Conservation (phyloP, 2,888 invertebrate species). For the Hipparchia semele region DNA sequence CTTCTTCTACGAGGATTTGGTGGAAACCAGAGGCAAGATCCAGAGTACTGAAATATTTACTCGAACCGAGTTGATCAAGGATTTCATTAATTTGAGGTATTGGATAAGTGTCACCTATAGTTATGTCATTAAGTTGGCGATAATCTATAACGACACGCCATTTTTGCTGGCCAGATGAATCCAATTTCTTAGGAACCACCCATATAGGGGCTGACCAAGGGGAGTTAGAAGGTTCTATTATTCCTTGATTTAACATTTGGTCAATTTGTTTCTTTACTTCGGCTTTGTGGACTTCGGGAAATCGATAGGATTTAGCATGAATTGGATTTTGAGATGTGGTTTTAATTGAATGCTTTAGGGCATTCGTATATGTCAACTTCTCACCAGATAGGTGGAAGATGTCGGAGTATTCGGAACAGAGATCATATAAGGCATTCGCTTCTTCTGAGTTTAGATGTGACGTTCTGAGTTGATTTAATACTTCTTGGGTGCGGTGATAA, state of each 20-base stretch:
- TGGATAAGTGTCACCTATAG: conserved; percentile 41
- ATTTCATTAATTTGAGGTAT: conserved; percentile 45
- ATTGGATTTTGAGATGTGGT: conserved; percentile 6
- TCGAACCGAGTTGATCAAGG: conserved; percentile 42
- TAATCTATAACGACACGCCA: conserved; percentile 33
- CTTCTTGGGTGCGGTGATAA: not conserved
- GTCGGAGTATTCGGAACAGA: conserved; percentile 14
- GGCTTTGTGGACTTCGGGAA: conserved; percentile 37
- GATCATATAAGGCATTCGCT: not conserved
- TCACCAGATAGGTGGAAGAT: conserved; percentile 3
- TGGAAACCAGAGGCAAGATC: conserved; percentile 38
- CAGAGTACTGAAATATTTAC: conserved; percentile 41
- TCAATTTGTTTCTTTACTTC: conserved; percentile 38
- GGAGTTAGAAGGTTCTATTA: conserved; percentile 36
- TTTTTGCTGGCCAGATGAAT: conserved; percentile 40
- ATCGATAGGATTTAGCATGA: conserved; percentile 40
- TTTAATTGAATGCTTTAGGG: conserved; percentile 2
- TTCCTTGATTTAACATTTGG: conserved; percentile 41
- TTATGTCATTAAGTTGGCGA: conserved; percentile 42
- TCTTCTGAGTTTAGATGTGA: conserved; percentile 11
- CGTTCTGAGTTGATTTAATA: not conserved
- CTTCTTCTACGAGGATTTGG: conserved; percentile 23
- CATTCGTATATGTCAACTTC: not conserved
- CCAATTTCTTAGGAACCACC: conserved; percentile 26
- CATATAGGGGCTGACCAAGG: conserved; percentile 24